Evolutionary conservation across 2,888 invertebrate species (phyloP), one percentile per base, ranked within the genome.

Genomic region (Norana najaformis): DNA sequence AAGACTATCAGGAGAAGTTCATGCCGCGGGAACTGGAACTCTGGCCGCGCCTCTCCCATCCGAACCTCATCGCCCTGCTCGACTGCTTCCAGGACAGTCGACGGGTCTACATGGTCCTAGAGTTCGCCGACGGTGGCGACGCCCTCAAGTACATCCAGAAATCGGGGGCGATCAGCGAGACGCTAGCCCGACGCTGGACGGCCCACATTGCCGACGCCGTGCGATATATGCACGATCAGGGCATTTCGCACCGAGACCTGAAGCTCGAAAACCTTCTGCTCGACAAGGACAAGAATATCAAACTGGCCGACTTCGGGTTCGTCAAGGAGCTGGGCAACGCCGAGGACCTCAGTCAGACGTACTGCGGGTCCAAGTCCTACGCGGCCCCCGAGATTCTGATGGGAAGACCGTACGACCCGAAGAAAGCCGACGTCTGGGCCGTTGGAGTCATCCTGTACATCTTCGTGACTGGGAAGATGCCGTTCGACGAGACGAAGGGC

Each of bases 341-440:
- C 41, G 93, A 93, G 89, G 92, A 93, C 30, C 93, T 95, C 82
- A 94, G 95, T 91, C 93, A 93, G 88, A 96, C 95, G 3, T 96
- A 95, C 92, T 96, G 96, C 92, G 96, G 96, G 30, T 95, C 95
- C 69, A 95, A 95, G 90, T 94, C 95, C 23, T 96, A 96, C 93
- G 94, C 94, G 1, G 94, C 94, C 20, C 94, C 94, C 0, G 94
- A 95, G 92, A 96, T 96, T 90, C 94, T 96, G 90, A 94, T 94
- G 91, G 95, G 95, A 36, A 94, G 95, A 69, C 95, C 95, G 6
- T 96, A 96, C 91, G 94, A 95, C 91, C 95, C 95, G 0, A 94
- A 94, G 92, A 95, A 95, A 91, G 94, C 95, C 0, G 95, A 95
- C 92, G 93, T 95, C 88, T 95, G 95, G 95, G 95, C 95, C 2